phyloP scores from a whole-genome alignment of 2,888 invertebrate species.

The Phortica magna region DNA sequence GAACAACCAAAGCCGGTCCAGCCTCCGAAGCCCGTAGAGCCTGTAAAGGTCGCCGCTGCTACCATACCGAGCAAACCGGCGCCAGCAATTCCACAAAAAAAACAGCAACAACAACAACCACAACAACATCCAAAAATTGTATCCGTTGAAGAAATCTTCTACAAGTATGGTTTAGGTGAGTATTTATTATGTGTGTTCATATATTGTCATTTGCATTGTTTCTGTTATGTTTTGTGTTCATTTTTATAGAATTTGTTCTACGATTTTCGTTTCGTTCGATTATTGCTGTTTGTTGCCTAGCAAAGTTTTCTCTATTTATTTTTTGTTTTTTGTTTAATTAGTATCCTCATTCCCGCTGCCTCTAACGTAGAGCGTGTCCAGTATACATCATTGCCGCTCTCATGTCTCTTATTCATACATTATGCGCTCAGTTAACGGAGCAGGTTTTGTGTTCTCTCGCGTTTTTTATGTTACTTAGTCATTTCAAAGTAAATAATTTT shows the following conservation, averaged over 20 bases:
- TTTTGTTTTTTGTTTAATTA: too few species aligned
- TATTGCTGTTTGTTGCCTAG: too few species aligned
- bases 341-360: too few species aligned
- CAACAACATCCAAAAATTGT: constrained; percentile 72
- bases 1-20: constrained; percentile 32
- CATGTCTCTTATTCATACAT: too few species aligned
- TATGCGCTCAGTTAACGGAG: too few species aligned
- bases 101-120: constrained; percentile 44
- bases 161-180: constrained; percentile 84
- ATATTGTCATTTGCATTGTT: not conserved
- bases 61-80: constrained; percentile 16
- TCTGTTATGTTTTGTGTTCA: not conserved
- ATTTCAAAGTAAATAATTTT: constrained; percentile 15
- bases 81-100: constrained; percentile 45
- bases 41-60: constrained; percentile 22
- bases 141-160: constrained; percentile 82
- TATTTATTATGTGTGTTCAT: constrained; percentile 50
- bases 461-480: constrained; percentile 6
- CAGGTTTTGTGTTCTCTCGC: not conserved
- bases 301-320: too few species aligned
- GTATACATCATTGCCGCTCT: too few species aligned
- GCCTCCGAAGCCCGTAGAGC: constrained; percentile 47
- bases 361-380: too few species aligned
- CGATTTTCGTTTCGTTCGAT: too few species aligned
- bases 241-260: not conserved